A percentile compares a stretch with the other conserved stretches of the same genome.
phyloP scores from a whole-genome alignment of 2,888 invertebrate species.

The Temnothorax unifasciatus region DNA sequence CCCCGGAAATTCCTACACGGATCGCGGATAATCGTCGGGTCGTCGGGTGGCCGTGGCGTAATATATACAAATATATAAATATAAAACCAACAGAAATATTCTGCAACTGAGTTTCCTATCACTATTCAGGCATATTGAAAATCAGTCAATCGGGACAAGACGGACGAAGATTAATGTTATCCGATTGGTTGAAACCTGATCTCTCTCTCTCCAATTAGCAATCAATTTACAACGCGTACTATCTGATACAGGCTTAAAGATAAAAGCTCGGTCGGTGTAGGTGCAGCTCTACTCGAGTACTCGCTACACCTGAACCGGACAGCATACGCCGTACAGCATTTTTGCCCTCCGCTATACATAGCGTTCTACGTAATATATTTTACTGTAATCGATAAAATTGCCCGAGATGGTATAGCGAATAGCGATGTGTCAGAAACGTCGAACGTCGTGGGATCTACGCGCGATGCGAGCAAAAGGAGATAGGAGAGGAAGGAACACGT shows the following conservation, averaged over 20 bases:
- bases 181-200: neutral
- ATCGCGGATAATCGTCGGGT: too few species aligned
- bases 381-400: neutral
- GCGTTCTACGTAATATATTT: neutral
- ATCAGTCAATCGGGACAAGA: neutral
- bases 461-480: neutral
- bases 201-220: neutral
- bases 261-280: neutral
- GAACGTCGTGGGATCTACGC: neutral
- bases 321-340: too few species aligned
- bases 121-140: neutral
- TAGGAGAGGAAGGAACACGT: too few species aligned
- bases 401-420: neutral
- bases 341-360: neutral
- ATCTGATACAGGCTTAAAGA: neutral
- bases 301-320: neutral
- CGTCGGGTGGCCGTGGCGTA: too few species aligned
- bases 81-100: too few species aligned
- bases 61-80: too few species aligned
- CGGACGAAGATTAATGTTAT: neutral
- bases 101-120: too few species aligned
- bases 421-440: neutral
- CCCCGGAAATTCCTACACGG: too few species aligned
- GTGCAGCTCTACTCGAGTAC: neutral
- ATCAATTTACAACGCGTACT: neutral